Evolutionary conservation across 2,888 invertebrate genomes (phyloP).

Genomic region (Strigamia maritima): DNA sequence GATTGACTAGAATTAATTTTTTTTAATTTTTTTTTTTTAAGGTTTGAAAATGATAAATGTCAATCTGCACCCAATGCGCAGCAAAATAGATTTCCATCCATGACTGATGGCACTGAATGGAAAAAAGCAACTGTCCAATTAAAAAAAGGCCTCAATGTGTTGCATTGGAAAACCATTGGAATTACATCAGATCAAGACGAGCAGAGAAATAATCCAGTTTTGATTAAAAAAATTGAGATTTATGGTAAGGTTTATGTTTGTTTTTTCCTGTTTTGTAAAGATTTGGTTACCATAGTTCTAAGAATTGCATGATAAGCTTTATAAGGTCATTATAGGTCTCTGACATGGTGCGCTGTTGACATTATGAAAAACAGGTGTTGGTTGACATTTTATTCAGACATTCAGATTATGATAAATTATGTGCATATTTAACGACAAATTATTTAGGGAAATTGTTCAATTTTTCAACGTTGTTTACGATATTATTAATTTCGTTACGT

Average conservation of each 20-base stretch:
- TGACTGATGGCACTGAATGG: constrained; percentile 56
- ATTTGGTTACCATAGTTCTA: not conserved
- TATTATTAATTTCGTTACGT: not conserved
- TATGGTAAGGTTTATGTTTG: constrained; percentile 47
- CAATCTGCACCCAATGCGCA: constrained; percentile 54
- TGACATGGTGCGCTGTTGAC: not conserved
- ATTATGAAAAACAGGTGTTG: constrained; percentile 19
- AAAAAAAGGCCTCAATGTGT: constrained; percentile 56
- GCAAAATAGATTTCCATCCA: constrained; percentile 53
- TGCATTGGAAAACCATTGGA: constrained; percentile 59
- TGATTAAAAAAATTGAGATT: constrained; percentile 54
- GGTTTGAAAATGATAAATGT: constrained; percentile 58
- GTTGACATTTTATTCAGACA: not conserved
- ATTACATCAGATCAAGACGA: constrained; percentile 47
- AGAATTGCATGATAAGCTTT: constrained; percentile 6
- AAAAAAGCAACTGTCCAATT: constrained; percentile 52
- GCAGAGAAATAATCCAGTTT: constrained; percentile 52
- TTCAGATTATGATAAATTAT: not conserved
- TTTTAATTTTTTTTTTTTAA: not conserved
- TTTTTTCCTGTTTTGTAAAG: not conserved
- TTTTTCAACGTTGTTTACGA: not conserved
- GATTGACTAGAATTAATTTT: not conserved
- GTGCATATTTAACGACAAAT: not conserved
- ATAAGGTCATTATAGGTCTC: not conserved
- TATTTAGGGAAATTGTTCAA: not conserved